Conservation (phyloP, 1,140 invertebrate genomes). For the Meloidogyne hapla region DNA sequence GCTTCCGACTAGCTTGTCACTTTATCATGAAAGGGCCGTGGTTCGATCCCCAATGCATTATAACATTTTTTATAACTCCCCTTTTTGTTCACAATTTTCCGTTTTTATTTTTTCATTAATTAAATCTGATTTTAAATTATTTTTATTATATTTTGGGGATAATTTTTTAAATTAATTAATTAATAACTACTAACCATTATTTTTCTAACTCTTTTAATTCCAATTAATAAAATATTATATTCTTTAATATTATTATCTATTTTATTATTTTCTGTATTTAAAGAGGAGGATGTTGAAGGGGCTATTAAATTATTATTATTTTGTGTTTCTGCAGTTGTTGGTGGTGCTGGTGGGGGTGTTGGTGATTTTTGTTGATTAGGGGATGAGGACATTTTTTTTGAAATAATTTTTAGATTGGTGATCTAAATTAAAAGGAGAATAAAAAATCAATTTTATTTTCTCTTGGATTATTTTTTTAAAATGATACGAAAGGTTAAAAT, state of each 20-base stretch:
- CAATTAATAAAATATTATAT: slow-evolving; percentile 7
- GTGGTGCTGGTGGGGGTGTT: background rate
- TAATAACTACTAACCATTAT: background rate
- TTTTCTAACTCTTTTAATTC: background rate
- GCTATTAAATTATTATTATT: background rate
- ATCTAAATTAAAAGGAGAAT: too few species aligned
- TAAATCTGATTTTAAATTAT: too few species aligned
- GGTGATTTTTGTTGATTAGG: background rate
- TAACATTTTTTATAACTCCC: too few species aligned
- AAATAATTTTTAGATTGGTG: background rate
- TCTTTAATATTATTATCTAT: background rate
- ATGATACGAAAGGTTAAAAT: background rate
- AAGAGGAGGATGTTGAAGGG: background rate
- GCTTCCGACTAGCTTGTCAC: background rate
- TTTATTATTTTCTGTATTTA: background rate
- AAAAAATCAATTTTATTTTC: too few species aligned
- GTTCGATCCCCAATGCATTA: too few species aligned
- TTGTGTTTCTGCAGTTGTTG: background rate
- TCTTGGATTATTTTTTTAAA: background rate
- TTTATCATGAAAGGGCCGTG: background rate
- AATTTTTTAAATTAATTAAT: background rate
- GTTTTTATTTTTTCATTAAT: too few species aligned
- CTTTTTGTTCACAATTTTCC: too few species aligned
- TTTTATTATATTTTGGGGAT: too few species aligned
- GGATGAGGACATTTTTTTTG: background rate